Evolutionary conservation across 2,113 vertebrate genomes (phyloP).

Genomic region (Tyrannus savana): DNA sequence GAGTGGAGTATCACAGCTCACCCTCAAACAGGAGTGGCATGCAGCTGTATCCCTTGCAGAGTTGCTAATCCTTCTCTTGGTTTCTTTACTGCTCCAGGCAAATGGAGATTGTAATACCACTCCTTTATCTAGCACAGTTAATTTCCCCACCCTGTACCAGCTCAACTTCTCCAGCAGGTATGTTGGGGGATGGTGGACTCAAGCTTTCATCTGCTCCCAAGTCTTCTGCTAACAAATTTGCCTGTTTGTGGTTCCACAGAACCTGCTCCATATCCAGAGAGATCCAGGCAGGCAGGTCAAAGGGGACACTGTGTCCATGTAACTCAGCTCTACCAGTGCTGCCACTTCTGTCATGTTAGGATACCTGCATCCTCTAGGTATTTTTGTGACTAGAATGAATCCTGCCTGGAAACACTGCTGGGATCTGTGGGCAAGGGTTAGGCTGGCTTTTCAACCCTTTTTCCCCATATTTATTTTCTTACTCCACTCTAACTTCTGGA

Average conservation of each 20-base stretch:
- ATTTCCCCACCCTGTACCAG: constrained; percentile 46
- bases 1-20: neutral
- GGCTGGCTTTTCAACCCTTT: neutral
- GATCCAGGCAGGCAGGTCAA: neutral
- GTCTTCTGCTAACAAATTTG: neutral
- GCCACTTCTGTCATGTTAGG: neutral
- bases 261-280: accelerated
- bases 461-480: neutral
- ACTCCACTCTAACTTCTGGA: neutral
- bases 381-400: neutral
- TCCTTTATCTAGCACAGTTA: constrained; percentile 42
- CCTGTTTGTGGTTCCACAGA: neutral
- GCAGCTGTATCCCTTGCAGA: constrained; percentile 35
- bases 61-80: neutral
- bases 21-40: neutral
- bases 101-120: neutral
- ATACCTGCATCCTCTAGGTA: neutral
- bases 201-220: constrained; percentile 45
- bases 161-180: constrained; percentile 2
- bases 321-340: neutral
- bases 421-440: neutral
- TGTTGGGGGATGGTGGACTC: constrained; percentile 11
- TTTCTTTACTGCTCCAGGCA: constrained; percentile 34
- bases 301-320: neutral
- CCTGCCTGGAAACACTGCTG: neutral